These are phyloP conservation scores for Schizaphis graminum DNA, from an alignment of 2,888 invertebrate genomes.

Conservation along the genomic window DNA sequence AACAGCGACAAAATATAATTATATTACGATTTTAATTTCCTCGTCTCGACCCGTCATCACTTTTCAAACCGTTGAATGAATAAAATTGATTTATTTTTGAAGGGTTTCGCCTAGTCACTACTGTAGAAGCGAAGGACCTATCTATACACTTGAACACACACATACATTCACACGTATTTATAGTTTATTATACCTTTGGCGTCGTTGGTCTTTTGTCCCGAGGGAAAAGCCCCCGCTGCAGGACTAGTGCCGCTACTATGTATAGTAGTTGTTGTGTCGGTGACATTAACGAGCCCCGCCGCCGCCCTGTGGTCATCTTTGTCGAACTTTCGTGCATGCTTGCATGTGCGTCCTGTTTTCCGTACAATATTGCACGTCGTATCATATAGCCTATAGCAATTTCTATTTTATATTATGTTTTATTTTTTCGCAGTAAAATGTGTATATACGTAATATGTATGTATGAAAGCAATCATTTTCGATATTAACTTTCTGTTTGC, in stretches of 20 bases:
- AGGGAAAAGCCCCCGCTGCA: neutral
- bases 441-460: neutral
- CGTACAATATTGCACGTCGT: neutral
- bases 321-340: neutral
- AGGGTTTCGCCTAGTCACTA: neutral
- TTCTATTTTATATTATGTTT: neutral
- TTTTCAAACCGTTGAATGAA: neutral
- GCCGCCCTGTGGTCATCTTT: slow-evolving; percentile 29
- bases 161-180: neutral
- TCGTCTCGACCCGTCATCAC: neutral
- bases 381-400: neutral
- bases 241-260: neutral
- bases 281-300: slow-evolving; percentile 35
- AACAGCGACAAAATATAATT: neutral
- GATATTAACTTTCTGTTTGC: slow-evolving; percentile 33
- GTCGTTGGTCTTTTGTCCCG: neutral
- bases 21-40: neutral
- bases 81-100: slow-evolving; percentile 21
- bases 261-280: neutral
- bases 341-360: neutral
- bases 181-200: neutral
- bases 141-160: neutral
- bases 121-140: neutral
- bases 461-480: slow-evolving; percentile 29
- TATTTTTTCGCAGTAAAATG: neutral